Evolutionary conservation across 2,888 invertebrate genomes (phyloP), one percentile per base, ranked within the genome.

Genomic region (Clistopyga incitator): DNA sequence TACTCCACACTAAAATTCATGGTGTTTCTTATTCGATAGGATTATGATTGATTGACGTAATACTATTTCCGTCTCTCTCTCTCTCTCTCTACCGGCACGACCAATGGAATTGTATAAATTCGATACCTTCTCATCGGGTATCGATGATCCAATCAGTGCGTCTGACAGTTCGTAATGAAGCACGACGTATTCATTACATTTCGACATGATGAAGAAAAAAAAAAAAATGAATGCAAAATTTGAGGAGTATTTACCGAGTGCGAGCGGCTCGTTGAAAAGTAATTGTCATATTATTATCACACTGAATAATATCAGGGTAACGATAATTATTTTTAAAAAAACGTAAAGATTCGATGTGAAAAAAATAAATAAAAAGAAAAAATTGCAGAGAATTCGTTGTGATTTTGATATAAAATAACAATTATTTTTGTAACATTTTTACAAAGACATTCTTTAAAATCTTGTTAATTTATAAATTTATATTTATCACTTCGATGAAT

Each of bases 91-190:
- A 15, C 20, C 25, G 8, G 18, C 11, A 70, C 11, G 29, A 38
- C 42, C 20, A 10, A 56, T 6, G 38, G 6, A 38, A 42, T 42
- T 38, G 15, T 15, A n/a, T 34, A 47, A 23, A 10, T 42, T n/a
- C n/a, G 47, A n/a, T 67, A 25, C 1, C 15, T 20, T 3, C 0
- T 61, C 2, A n/a, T 61, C 15, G 20, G 54, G 13, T 42, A 50
- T 70, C 54, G 52, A 70, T 54, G 38, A 70, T 70, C 70, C 54
- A 34, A 11, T 54, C 23, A 20, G 34, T 18, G 4, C 11, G 13
- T 13, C 29, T 34, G 13, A 38, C 23, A 54, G 38, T 8, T 54
- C n/a, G 34, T 34, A 34, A 61, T 56, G 3, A 25, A 23, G 56
- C 13, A 4, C 61, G 38, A 34, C n/a, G 61, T 38, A 34, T 61